These are phyloP conservation scores for Aldrovandia affinis DNA, from an alignment of 2,797 vertebrate species.

Conservation along the genomic window DNA sequence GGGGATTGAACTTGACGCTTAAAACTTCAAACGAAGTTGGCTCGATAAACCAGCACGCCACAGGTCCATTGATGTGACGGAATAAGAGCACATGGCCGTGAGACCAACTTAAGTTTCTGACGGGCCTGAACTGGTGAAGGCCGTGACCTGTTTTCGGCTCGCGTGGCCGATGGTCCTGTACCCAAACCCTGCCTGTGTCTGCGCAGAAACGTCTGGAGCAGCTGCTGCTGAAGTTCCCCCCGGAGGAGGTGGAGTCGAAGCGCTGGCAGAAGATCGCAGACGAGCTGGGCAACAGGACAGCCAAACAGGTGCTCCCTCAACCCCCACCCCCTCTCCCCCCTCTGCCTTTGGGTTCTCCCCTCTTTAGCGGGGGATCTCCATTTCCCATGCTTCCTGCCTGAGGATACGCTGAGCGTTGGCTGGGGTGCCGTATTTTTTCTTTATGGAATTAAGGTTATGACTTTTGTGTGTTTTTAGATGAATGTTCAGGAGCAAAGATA, in stretches of 20 bases:
- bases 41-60: background rate
- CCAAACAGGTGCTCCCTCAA: constrained; percentile 85
- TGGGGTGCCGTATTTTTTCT: background rate
- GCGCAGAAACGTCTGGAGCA: constrained; percentile 94
- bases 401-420: background rate
- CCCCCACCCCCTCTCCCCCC: background rate
- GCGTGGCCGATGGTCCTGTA: too few species aligned
- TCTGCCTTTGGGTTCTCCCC: background rate
- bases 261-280: constrained; percentile 99
- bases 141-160: background rate
- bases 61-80: background rate
- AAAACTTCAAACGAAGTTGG: too few species aligned
- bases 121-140: background rate
- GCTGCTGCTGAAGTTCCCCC: constrained; percentile 93
- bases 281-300: constrained; percentile 93
- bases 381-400: background rate
- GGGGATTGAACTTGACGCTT: too few species aligned
- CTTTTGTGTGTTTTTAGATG: background rate
- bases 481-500: background rate
- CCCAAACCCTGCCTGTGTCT: constrained; percentile 42
- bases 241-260: constrained; percentile 94
- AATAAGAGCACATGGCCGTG: background rate
- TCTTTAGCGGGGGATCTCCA: background rate
- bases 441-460: background rate
- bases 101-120: background rate